Base-by-base conservation (phyloP, 2,113 vertebrate species). In the Ageneiosus marmoratus region DNA sequence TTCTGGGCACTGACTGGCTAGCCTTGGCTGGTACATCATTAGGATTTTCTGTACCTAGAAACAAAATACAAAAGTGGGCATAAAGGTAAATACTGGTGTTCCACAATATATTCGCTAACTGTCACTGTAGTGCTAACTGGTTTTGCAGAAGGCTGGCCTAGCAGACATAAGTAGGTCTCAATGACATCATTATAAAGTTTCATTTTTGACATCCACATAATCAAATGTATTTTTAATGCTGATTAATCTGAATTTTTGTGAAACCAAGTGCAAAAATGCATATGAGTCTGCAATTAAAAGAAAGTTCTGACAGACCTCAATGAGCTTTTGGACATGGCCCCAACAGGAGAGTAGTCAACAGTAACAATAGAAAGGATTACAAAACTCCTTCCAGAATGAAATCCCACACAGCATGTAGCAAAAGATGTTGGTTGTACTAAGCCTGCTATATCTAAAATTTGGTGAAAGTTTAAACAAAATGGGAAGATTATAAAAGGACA, bases 41-140 rank as follows among this genome's bases (percentile, higher is more conserved):
- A 89, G 92, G 82, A 87, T 92, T 91, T 85, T 95, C 94, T 75
- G 94, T 84, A 74, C 93, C 96, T 97, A 53, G 24, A 79, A 41
- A 76, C 15, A 24, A 77, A 83, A 51, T 22, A 37, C 65, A 27
- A 77, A 10, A 44, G 20, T 65, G 24, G 69, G 44, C 16, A 76
- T 22, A 22, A 74, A 73, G 5, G 22, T 18, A 16, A 51, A 20
- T 1, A 51, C 8, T 51, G 7, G 1, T 27, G 70, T 29, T 50
- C 13, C 70, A 48, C 5, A 27, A 48, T 2, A 73, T 27, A 27
- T 13, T 46, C 11, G 51, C 15, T 29, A 27, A 16, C 4, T 29
- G 3, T 50, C 6, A 73, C 12, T 15, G 32, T 11, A 46, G 32
- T 20, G 7, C 5, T 5, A 2, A 5, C 34, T 2, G 9, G 2